These are phyloP conservation scores for Embiotoca jacksoni DNA, from an alignment of 2,113 vertebrate genomes.

Conservation along the genomic window DNA sequence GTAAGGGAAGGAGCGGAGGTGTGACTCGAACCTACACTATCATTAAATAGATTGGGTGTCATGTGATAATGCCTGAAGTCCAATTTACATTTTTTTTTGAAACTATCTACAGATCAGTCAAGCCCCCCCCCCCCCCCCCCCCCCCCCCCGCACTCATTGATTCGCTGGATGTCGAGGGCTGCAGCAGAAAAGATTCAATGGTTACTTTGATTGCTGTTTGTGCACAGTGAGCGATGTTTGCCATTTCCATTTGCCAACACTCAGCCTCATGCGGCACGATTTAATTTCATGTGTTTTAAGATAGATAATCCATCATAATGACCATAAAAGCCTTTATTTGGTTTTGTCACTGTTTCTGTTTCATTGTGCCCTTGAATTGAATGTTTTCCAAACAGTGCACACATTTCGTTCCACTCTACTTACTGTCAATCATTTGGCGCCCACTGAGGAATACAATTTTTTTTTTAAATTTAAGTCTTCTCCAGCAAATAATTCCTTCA, in stretches of 20 bases:
- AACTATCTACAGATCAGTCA: background rate
- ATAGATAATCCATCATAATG: conserved; percentile 27
- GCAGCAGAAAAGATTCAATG: background rate
- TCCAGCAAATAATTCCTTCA: conserved; percentile 13
- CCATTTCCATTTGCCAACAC: background rate
- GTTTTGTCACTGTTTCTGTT: conserved; percentile 9
- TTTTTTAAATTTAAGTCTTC: background rate
- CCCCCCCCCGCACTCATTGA: background rate
- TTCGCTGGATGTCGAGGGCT: background rate
- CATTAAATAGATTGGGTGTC: background rate
- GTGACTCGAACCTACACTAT: background rate
- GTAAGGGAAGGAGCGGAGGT: background rate
- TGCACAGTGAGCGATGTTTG: background rate
- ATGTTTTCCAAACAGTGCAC: conserved; percentile 30
- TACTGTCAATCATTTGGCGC: conserved; percentile 51
- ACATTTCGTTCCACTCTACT: conserved; percentile 46
- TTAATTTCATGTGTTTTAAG: background rate
- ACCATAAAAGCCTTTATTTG: conserved; percentile 11
- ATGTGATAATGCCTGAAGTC: background rate
- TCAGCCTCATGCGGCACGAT: background rate
- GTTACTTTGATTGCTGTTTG: background rate
- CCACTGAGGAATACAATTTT: conserved; percentile 11
- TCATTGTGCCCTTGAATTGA: conserved; percentile 27
- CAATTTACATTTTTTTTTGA: too few species aligned
- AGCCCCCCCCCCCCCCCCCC: too few species aligned